phyloP scores from a whole-genome alignment of 1,140 invertebrate genomes.

The Hormaphis cornu region DNA sequence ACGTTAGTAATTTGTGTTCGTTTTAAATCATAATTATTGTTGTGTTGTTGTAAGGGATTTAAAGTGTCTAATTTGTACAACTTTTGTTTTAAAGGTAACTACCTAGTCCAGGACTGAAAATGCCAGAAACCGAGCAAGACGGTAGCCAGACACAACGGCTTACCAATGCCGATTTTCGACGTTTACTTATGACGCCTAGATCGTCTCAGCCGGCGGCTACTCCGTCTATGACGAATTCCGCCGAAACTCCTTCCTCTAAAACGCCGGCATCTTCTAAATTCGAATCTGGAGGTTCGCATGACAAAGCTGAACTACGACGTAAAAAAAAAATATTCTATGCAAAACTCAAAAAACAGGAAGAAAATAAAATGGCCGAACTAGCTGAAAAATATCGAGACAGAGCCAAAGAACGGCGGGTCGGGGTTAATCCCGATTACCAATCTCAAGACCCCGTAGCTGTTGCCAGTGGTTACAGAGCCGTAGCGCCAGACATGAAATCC shows the following conservation, averaged over 20 bases:
- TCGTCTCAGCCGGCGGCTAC: constrained; percentile 46
- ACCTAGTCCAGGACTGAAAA: background rate
- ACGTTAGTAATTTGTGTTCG: no score
- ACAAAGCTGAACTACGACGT: constrained; percentile 59
- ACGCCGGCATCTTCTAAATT: constrained; percentile 20
- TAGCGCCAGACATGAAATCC: constrained; percentile 89
- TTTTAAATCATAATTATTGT: background rate
- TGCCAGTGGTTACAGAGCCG: constrained; percentile 83
- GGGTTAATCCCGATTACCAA: constrained; percentile 67
- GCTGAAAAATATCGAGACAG: constrained; percentile 89
- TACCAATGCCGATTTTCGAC: constrained; percentile 95
- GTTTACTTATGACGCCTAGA: constrained; percentile 88
- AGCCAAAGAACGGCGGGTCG: constrained; percentile 87
- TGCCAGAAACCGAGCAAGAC: constrained; percentile 40
- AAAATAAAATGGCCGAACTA: constrained; percentile 90
- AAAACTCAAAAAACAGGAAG: constrained; percentile 88
- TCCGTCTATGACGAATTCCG: background rate
- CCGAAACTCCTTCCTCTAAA: background rate
- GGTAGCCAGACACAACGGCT: constrained; percentile 57
- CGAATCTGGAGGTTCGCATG: constrained; percentile 46
- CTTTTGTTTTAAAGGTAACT: no score
- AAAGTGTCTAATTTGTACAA: background rate
- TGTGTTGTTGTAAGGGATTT: background rate
- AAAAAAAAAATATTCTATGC: constrained; percentile 89
- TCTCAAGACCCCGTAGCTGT: constrained; percentile 77